These are phyloP conservation scores for Speoplatyrhinus poulsoni DNA, from an alignment of 2,113 vertebrate species.

Conservation along the genomic window DNA sequence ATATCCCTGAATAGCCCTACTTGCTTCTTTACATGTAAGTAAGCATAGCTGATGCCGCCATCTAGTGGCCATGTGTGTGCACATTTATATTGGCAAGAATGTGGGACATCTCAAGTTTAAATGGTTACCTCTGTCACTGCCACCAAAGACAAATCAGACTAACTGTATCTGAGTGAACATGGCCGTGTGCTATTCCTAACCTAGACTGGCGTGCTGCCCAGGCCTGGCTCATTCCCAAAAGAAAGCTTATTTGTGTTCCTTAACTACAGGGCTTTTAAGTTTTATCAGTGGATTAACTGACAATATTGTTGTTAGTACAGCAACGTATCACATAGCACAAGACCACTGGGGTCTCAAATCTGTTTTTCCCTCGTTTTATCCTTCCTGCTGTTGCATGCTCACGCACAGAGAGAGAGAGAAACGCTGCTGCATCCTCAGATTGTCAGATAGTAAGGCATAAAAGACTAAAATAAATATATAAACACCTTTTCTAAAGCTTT, in stretches of 20 bases:
- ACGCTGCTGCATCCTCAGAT: constrained; percentile 9
- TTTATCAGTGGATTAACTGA: background rate
- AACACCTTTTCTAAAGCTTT: constrained; percentile 17
- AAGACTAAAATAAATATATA: background rate
- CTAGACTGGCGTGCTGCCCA: too few species aligned
- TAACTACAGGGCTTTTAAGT: too few species aligned
- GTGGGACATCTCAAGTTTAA: too few species aligned
- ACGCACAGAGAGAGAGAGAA: constrained; percentile 16
- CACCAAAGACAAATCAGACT: too few species aligned
- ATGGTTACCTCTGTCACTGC: too few species aligned
- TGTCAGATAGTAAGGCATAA: constrained; percentile 15
- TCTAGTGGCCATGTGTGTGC: constrained; percentile 45
- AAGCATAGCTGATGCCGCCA: constrained; percentile 49
- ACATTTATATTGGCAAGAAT: background rate
- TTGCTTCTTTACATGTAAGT: background rate
- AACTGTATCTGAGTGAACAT: too few species aligned
- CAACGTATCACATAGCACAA: background rate
- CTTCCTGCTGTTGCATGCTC: background rate
- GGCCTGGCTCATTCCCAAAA: too few species aligned
- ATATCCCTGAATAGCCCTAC: too few species aligned
- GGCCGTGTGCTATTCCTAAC: too few species aligned
- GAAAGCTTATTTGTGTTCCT: too few species aligned
- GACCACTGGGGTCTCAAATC: constrained; percentile 1
- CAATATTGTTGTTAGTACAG: background rate
- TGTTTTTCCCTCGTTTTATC: background rate